These are phyloP conservation scores for Felis catus DNA, from an alignment of 2,113 vertebrate species.

Conservation along the genomic window F.catus_Fca126_mat1.0 CM031416.1:105806501-105807000, in stretches of 20 bases:
- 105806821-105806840: conserved; percentile 86
- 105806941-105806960: not conserved
- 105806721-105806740: conserved; percentile 89
- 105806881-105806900: not conserved
- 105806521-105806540: conserved; percentile 86
- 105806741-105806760: conserved; percentile 86
- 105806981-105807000: not conserved
- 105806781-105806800: conserved; percentile 88
- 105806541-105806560: conserved; percentile 85
- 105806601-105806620: conserved; percentile 85
- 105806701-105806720: conserved; percentile 86
- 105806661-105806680: conserved; percentile 86
- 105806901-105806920: not conserved
- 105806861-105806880: not conserved
- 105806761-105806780: conserved; percentile 84
- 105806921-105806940: not conserved
- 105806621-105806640: conserved; percentile 82
- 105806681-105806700: conserved; percentile 84
- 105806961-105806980: not conserved
- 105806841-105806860: not conserved
- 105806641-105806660: conserved; percentile 89
- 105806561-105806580: conserved; percentile 87
- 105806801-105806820: conserved; percentile 88
- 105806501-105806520: conserved; percentile 86
- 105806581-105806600: conserved; percentile 86